Percentiles rank a stretch among this genome's conserved stretches.
Evolutionary conservation across 2,888 invertebrate species (phyloP).

Genomic region (Esperia sulphurella): DNA sequence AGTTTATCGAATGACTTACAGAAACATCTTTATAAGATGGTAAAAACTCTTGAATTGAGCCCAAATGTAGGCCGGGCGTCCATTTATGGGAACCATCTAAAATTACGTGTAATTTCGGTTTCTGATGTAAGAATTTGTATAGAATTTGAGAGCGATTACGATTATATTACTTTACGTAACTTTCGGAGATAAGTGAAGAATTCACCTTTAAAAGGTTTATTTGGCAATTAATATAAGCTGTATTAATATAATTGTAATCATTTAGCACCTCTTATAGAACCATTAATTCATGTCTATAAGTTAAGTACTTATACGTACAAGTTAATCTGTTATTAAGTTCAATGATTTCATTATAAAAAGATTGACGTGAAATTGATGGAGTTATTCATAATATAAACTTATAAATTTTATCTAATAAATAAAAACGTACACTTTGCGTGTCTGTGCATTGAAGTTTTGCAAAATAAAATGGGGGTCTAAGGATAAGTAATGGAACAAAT

Average conservation of each 20-base stretch:
- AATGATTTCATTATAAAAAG: no score
- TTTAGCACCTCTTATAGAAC: background rate
- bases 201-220: constrained; percentile 9
- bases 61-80: constrained; percentile 2
- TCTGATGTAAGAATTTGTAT: constrained; percentile 4
- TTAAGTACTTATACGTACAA: no score
- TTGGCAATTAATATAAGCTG: constrained; percentile 3
- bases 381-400: no score
- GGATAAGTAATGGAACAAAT: no score
- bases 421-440: no score
- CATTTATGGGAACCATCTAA: constrained; percentile 8
- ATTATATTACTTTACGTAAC: constrained; percentile 9
- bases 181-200: background rate
- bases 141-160: background rate
- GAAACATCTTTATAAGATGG: background rate
- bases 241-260: background rate
- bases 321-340: no score
- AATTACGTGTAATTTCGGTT: constrained; percentile 6
- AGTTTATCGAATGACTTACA: background rate
- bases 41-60: background rate
- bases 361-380: no score
- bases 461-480: no score
- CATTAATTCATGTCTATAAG: no score
- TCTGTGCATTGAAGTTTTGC: no score
- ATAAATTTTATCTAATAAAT: no score